Percentiles rank a stretch among this genome's conserved stretches.
Conservation (phyloP, 1,140 invertebrate species). For the Ganaspis sp. region DNA sequence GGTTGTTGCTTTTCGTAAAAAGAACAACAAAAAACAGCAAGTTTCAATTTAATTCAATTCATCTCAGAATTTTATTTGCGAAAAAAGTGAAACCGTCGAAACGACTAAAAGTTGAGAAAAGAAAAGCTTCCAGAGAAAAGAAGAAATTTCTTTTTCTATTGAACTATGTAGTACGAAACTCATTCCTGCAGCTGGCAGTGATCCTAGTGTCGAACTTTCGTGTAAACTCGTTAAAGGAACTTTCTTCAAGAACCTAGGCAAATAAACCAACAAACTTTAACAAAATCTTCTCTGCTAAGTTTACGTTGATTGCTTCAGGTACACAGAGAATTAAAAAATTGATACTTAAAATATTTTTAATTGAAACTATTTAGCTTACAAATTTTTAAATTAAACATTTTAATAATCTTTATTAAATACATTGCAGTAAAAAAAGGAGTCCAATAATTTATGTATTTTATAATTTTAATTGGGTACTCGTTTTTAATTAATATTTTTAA, state of each 20-base stretch:
- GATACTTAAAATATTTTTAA: background rate
- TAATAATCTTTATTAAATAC: too few species aligned
- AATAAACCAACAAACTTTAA: background rate
- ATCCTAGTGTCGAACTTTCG: background rate
- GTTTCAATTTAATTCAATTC: constrained; percentile 1
- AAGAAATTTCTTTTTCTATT: background rate
- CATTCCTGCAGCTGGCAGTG: background rate
- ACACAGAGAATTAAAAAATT: background rate
- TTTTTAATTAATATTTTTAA: too few species aligned
- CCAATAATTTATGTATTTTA: too few species aligned
- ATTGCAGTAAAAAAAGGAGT: too few species aligned
- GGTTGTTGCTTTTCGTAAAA: background rate
- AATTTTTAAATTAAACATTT: background rate
- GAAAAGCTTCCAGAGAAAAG: background rate
- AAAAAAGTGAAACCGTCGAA: background rate
- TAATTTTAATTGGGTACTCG: too few species aligned
- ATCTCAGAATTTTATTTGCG: background rate
- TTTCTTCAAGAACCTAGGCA: background rate
- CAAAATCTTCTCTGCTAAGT: background rate
- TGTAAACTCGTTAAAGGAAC: background rate
- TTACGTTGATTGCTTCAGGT: background rate
- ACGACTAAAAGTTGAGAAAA: background rate
- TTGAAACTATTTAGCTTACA: too few species aligned
- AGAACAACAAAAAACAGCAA: background rate
- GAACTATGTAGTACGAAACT: background rate